These are phyloP conservation scores for Macrotis lagotis DNA, from an alignment of 2,113 vertebrate genomes.

Conservation along the genomic window DNA sequence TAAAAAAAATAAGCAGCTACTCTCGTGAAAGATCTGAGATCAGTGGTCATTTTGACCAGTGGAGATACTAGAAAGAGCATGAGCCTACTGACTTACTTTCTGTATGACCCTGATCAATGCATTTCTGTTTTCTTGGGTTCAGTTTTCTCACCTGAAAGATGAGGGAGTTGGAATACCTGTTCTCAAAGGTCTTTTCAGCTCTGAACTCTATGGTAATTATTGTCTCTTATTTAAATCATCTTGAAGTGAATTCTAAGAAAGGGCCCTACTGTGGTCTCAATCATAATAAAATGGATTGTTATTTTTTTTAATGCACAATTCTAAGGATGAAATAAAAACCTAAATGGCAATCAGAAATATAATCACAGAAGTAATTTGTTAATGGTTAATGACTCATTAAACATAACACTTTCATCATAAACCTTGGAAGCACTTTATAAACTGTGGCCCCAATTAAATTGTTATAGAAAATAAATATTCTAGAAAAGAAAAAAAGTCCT, in stretches of 20 bases:
- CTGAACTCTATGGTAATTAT: background rate
- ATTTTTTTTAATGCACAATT: conserved; percentile 42
- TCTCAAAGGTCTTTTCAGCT: background rate
- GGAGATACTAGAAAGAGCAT: background rate
- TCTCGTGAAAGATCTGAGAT: background rate
- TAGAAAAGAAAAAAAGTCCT: conserved; percentile 61
- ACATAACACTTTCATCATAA: conserved; percentile 51
- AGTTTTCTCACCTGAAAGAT: background rate
- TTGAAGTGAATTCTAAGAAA: background rate
- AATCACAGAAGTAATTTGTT: conserved; percentile 44
- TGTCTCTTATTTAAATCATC: background rate
- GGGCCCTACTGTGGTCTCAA: conserved; percentile 26
- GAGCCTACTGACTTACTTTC: background rate
- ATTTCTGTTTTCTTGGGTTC: background rate
- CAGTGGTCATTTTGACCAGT: background rate
- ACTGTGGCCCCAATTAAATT: conserved; percentile 37
- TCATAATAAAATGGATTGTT: conserved; percentile 30
- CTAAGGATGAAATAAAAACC: conserved; percentile 34
- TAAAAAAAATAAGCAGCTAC: no score
- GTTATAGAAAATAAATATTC: conserved; percentile 55
- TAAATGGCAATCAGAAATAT: conserved; percentile 56
- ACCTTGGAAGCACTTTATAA: conserved; percentile 57
- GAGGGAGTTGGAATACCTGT: background rate
- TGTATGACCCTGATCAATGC: background rate
- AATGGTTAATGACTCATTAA: conserved; percentile 54